Conservation (phyloP, 2,113 vertebrate genomes). For the Pluvialis apricaria region DNA sequence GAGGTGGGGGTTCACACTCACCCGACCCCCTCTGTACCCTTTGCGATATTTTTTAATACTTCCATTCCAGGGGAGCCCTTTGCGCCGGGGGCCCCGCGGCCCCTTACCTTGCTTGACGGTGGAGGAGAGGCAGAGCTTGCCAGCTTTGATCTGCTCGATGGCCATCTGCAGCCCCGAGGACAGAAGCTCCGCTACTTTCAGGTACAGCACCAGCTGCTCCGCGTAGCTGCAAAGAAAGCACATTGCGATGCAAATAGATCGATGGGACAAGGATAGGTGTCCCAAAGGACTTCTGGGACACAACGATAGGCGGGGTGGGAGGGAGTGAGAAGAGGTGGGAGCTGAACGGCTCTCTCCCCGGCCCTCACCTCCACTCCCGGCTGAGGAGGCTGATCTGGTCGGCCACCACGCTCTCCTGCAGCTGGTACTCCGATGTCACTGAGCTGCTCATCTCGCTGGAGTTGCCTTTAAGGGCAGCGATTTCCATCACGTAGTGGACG, state of each 20-base stretch:
- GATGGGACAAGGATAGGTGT: accelerated
- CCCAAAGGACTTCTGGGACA: accelerated
- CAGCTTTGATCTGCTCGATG: conserved; percentile 85
- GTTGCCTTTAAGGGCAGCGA: conserved; percentile 82
- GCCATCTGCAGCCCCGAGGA: conserved; percentile 84
- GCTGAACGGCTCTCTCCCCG: neutral
- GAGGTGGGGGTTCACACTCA: neutral
- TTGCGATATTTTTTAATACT: neutral
- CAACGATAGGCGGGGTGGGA: accelerated
- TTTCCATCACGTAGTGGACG: conserved; percentile 87
- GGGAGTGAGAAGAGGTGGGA: accelerated
- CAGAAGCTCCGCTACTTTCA: conserved; percentile 92
- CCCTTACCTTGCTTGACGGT: conserved; percentile 90
- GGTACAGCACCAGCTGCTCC: conserved; percentile 91
- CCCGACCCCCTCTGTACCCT: neutral
- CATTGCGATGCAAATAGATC: too few species aligned
- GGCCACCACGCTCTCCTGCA: conserved; percentile 89
- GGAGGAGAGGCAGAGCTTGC: conserved; percentile 84
- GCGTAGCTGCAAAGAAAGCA: conserved; percentile 78
- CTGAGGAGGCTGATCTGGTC: conserved; percentile 96
- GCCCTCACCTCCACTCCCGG: conserved; percentile 88
- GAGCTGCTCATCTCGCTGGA: conserved; percentile 64
- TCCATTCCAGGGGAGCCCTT: neutral
- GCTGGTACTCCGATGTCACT: conserved; percentile 74
- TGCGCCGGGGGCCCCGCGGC: accelerated